phyloP scores from a whole-genome alignment of 2,888 invertebrate genomes.

The Xanthia togata region DNA sequence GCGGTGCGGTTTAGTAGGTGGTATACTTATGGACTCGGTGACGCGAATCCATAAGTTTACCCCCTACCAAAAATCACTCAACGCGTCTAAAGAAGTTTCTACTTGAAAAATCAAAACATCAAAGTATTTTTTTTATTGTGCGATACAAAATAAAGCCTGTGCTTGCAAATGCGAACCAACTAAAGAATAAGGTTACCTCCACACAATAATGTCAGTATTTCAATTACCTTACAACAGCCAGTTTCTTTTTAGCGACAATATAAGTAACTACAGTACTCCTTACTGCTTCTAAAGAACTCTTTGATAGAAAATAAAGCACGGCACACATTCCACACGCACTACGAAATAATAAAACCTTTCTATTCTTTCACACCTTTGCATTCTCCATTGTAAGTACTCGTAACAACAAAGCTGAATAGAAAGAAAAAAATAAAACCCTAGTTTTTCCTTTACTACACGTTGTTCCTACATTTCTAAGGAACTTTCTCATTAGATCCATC shows the following conservation, averaged over 20 bases:
- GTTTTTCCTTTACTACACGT: conserved; percentile 28
- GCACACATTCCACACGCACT: conserved; percentile 47
- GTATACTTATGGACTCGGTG: too few relatives aligned
- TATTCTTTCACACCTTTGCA: conserved; percentile 39
- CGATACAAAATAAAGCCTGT: not conserved
- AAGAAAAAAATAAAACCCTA: conserved; percentile 16
- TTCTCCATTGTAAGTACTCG: conserved; percentile 45
- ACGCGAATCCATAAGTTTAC: too few relatives aligned
- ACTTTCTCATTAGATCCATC: conserved; percentile 48
- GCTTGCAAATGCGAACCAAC: not conserved
- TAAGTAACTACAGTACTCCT: conserved; percentile 8
- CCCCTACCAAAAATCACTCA: too few relatives aligned
- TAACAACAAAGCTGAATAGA: conserved; percentile 39
- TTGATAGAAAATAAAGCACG: conserved; percentile 46
- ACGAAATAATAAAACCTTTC: conserved; percentile 34
- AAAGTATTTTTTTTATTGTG: not conserved
- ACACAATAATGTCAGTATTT: conserved; percentile 1
- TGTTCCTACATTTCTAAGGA: conserved; percentile 29
- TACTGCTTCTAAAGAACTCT: conserved; percentile 13
- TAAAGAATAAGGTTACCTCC: not conserved
- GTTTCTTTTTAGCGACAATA: conserved; percentile 12
- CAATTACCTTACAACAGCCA: not conserved
- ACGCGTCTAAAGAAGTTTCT: too few relatives aligned
- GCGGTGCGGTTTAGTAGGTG: too few relatives aligned
- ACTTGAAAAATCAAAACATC: not conserved